phyloP scores from a whole-genome alignment of 2,888 invertebrate species.

The Megalurothrips usitatus region DNA sequence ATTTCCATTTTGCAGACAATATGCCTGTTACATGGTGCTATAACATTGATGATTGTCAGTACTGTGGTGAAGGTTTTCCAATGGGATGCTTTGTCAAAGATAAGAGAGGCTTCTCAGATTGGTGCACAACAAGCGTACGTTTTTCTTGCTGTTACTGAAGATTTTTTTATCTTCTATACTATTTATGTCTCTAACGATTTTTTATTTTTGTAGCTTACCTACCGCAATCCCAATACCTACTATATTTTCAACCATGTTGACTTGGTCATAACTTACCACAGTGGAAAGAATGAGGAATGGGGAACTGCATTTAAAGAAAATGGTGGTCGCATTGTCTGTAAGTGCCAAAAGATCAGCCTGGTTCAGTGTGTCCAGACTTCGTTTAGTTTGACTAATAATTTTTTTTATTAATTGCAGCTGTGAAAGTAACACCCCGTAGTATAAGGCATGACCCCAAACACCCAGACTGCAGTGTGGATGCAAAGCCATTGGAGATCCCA shows the following conservation, averaged over 20 bases:
- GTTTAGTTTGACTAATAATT: not conserved
- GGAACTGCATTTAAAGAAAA: slow-evolving; percentile 69
- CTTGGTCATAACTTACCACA: slow-evolving; percentile 87
- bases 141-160: not conserved
- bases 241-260: slow-evolving; percentile 98
- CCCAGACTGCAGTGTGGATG: slow-evolving; percentile 44
- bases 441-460: slow-evolving; percentile 49
- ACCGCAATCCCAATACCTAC: slow-evolving; percentile 66
- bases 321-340: slow-evolving; percentile 77
- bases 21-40: slow-evolving; percentile 99
- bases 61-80: slow-evolving; percentile 94
- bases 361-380: not conserved
- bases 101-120: slow-evolving; percentile 39
- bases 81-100: slow-evolving; percentile 77
- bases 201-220: slow-evolving; percentile 40
- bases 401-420: slow-evolving; percentile 47
- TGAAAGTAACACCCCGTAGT: slow-evolving; percentile 51
- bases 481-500: slow-evolving; percentile 67
- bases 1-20: slow-evolving; percentile 63
- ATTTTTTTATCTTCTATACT: slow-evolving; percentile 35
- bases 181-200: slow-evolving; percentile 42
- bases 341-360: slow-evolving; percentile 37
- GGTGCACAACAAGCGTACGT: slow-evolving; percentile 42
- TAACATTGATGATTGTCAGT: slow-evolving; percentile 62
- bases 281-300: slow-evolving; percentile 83